Base-by-base conservation (phyloP, 2,797 vertebrate genomes). In the Harpagifer antarcticus region DNA sequence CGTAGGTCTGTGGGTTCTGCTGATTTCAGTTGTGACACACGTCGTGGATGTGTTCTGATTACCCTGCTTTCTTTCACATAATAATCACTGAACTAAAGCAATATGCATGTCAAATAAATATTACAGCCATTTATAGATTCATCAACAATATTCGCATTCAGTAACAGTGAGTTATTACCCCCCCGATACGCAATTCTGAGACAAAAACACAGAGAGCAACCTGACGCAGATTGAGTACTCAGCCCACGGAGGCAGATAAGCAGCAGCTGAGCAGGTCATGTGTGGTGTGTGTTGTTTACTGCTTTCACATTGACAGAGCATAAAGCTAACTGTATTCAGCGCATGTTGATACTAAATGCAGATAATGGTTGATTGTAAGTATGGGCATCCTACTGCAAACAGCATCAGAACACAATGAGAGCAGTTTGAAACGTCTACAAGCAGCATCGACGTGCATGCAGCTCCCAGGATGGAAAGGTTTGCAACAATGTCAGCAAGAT, bases 71-170 rank as follows among this genome's bases (percentile, higher is more conserved):
- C 80, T 77, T 76, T 78, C 33, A 59, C 55, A 61, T 69, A 20
- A 64, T 70, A 76, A 74, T 64, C 70, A 70, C 74, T 44, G 27
- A 76, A 79, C 85, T 61, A 76, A 85, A 82, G 54, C 37, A 62
- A 53, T 68, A 42, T 68, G 72, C 43, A 56, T 79, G 80, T 81
- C 31, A 81, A 90, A 75, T 81, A 86, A 84, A 77, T 83, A 82
- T 63, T 50, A 84, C 66, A 84, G 78, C 63, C 66, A 75, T 62
- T 77, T 82, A 84, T 79, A 90, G 89, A 88, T 76, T 74, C 72
- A 71, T 87, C 27, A 72, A 89, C 72, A 84, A 83, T 83, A 86
- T 89, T 90, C 85, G 93, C 85, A 93, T 94, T 93, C 86, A 88
- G 78, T 64, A 74, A 85, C 78, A 89, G 49, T 74, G 57, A 87